A percentile compares a stretch with the other conserved stretches of the same genome.
Conservation (phyloP, 1,140 invertebrate species). For the Matsumurasca onukii region DNA sequence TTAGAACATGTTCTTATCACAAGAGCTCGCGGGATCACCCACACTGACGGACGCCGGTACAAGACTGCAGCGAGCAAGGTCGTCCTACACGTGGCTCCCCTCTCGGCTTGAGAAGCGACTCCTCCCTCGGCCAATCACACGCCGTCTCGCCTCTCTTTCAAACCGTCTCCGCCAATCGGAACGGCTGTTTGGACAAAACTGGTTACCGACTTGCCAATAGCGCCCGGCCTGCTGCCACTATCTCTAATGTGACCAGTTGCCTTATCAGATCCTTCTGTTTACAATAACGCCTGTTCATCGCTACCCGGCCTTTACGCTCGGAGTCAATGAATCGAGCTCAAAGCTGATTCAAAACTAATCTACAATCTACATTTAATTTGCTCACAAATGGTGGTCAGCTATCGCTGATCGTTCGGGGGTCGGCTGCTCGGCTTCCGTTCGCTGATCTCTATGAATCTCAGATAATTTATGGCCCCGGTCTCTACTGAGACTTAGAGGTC, state of each 20-base stretch:
- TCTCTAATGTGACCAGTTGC: background rate
- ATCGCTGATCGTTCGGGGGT: background rate
- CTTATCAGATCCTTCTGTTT: constrained; percentile 21
- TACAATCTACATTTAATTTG: constrained; percentile 25
- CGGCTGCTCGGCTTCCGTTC: background rate
- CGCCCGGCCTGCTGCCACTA: constrained; percentile 7
- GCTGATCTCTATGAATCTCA: background rate
- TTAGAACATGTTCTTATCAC: constrained; percentile 32
- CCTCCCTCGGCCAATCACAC: constrained; percentile 25
- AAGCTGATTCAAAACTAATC: constrained; percentile 21
- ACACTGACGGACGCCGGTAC: constrained; percentile 44
- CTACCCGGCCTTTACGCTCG: background rate
- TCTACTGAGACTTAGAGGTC: background rate
- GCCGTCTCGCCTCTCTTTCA: background rate
- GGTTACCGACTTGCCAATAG: background rate
- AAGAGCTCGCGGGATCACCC: constrained; percentile 52
- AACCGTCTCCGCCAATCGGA: constrained; percentile 22
- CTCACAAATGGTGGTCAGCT: constrained; percentile 11
- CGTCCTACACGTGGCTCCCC: constrained; percentile 12
- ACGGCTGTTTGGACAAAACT: background rate
- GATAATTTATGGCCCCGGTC: constrained; percentile 5
- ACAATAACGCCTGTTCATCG: constrained; percentile 20
- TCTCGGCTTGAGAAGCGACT: constrained; percentile 10
- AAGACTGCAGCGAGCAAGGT: constrained; percentile 24
- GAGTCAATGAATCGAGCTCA: constrained; percentile 20